Percentiles rank a stretch among this genome's conserved stretches.
phyloP scores from a whole-genome alignment of 1,140 invertebrate genomes.

The Argopecten irradians region DNA sequence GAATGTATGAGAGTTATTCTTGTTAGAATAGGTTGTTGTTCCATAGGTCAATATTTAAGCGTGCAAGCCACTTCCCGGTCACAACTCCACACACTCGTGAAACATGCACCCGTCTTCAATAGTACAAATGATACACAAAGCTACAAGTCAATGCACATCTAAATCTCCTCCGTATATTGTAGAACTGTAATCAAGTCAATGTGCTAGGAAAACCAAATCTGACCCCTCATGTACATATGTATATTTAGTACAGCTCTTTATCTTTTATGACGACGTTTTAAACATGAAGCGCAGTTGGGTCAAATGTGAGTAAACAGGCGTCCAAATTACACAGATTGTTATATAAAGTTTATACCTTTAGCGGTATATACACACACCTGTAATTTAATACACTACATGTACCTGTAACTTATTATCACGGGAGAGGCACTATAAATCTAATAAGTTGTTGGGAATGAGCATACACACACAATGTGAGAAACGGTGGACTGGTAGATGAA shows the following conservation, averaged over 20 bases:
- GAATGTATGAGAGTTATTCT: not conserved
- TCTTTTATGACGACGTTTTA: not conserved
- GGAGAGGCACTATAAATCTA: not conserved
- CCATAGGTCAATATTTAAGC: not conserved
- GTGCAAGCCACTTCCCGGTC: not conserved
- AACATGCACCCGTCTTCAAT: constrained; percentile 13
- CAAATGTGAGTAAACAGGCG: constrained; percentile 21
- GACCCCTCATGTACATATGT: constrained; percentile 7
- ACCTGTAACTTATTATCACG: not conserved
- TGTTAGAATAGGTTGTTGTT: not conserved
- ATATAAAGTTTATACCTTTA: not conserved
- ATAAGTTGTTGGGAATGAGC: constrained; percentile 4
- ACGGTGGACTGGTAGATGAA: constrained; percentile 3
- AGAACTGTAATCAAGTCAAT: not conserved
- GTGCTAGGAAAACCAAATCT: not conserved
- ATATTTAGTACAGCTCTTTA: constrained; percentile 5
- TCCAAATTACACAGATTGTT: not conserved
- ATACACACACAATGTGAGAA: constrained; percentile 5
- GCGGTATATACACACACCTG: not conserved
- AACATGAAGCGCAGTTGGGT: constrained; percentile 8
- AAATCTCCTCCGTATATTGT: too few relatives aligned
- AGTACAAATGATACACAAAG: not conserved
- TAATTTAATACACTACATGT: not conserved
- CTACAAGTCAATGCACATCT: not conserved
- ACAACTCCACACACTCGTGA: not conserved